These are phyloP conservation scores for Palaemon carinicauda DNA, from an alignment of 1,140 invertebrate genomes.

Conservation along the genomic window DNA sequence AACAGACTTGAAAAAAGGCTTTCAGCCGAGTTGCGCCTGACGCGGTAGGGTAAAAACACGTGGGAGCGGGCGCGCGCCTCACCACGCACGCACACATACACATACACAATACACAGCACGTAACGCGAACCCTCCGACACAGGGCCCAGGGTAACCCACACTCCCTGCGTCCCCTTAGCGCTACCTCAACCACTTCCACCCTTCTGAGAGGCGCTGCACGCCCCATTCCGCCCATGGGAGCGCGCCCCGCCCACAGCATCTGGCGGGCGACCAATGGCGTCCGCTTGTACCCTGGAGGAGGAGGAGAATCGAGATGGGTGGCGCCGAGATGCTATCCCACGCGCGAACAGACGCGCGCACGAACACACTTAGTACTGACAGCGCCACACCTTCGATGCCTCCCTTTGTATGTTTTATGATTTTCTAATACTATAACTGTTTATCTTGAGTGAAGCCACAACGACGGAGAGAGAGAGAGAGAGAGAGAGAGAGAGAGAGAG, in stretches of 20 bases:
- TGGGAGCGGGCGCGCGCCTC: conserved; percentile 34
- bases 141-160: conserved; percentile 23
- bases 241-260: background rate
- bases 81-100: too few species aligned
- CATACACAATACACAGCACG: conserved; percentile 26
- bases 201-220: conserved; percentile 29
- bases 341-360: background rate
- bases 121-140: conserved; percentile 43
- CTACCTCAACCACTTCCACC: conserved; percentile 17
- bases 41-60: background rate
- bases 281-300: background rate
- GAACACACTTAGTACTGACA: background rate
- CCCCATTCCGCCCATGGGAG: background rate
- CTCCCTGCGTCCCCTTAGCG: conserved; percentile 17
- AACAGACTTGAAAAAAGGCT: background rate
- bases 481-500: conserved; percentile 23
- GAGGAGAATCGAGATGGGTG: conserved; percentile 20
- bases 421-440: conserved; percentile 10
- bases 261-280: background rate
- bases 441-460: background rate
- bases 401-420: background rate
- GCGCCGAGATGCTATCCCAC: background rate
- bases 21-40: background rate
- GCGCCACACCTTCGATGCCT: background rate
- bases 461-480: conserved; percentile 25